Evolutionary conservation across 2,888 invertebrate genomes (phyloP).

Genomic region (Tanaodytes sp.): DNA sequence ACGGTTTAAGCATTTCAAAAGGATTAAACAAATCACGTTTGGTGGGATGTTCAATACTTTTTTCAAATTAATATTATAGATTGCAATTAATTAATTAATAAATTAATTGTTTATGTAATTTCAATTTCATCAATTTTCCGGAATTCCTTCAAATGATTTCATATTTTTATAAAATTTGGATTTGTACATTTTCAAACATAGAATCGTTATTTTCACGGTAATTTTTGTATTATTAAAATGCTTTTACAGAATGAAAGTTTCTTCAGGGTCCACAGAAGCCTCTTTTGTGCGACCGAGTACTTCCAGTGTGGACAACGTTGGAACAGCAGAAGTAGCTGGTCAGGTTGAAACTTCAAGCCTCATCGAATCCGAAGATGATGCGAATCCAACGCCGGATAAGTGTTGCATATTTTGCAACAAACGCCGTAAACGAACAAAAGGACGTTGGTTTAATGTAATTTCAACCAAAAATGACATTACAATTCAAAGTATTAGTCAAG

Average conservation of each 20-base stretch:
- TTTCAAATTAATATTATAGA: no score
- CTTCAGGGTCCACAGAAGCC: constrained; percentile 1
- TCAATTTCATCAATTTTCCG: no score
- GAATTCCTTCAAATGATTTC: no score
- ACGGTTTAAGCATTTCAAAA: no score
- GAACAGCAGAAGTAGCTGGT: background rate
- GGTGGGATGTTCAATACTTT: no score
- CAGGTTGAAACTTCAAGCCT: constrained; percentile 2
- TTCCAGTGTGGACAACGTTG: background rate
- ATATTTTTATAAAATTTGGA: no score
- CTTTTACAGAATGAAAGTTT: constrained; percentile 3
- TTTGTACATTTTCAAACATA: no score
- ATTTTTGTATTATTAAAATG: no score
- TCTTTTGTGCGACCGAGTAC: constrained; percentile 2
- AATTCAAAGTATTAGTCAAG: constrained; percentile 2
- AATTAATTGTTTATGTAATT: no score
- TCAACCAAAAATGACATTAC: constrained; percentile 2
- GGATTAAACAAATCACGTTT: no score
- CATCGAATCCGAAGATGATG: background rate
- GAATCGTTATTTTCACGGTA: no score
- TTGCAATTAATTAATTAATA: no score
- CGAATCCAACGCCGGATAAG: background rate
- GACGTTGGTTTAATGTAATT: background rate
- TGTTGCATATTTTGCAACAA: constrained; percentile 17
- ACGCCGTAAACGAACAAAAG: background rate